Evolutionary conservation across 1,140 invertebrate species (phyloP).

Genomic region (Ceratosolen solmsi): DNA sequence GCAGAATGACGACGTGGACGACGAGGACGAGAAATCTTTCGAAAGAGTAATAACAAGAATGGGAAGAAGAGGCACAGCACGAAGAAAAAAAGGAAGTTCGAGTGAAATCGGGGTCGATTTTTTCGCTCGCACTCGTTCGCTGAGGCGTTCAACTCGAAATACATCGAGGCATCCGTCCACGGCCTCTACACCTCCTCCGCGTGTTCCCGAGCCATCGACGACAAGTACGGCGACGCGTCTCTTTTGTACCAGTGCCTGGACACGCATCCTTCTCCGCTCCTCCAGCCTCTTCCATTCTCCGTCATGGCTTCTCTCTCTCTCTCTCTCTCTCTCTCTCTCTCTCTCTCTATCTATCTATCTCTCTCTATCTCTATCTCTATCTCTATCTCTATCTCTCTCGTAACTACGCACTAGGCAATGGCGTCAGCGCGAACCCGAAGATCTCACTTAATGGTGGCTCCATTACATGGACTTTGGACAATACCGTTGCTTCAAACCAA

Average conservation of each 20-base stretch:
- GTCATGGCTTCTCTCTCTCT: not conserved
- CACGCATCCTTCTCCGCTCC: not conserved
- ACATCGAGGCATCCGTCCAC: not conserved
- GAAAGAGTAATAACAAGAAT: not conserved
- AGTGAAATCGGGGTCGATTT: conserved; percentile 42
- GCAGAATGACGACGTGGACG: not conserved
- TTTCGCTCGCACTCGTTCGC: conserved; percentile 11
- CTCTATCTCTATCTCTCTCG: not conserved
- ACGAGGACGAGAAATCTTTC: not conserved
- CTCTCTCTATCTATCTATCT: conserved; percentile 2
- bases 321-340: not conserved
- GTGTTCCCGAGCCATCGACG: not conserved
- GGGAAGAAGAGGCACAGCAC: not conserved
- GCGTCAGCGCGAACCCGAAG: conserved; percentile 2
- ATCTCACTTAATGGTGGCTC: conserved; percentile 55
- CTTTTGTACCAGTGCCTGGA: not conserved
- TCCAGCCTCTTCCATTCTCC: conserved; percentile 17
- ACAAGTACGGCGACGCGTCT: not conserved
- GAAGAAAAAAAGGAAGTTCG: not conserved
- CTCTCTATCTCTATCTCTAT: not conserved
- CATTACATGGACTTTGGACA: conserved; percentile 57
- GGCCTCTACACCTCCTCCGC: conserved; percentile 36
- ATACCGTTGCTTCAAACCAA: conserved; percentile 47
- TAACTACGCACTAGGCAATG: conserved; percentile 28
- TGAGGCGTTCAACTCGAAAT: not conserved